phyloP scores from a whole-genome alignment of 2,797 vertebrate genomes.

The Naso thynnoides region DNA sequence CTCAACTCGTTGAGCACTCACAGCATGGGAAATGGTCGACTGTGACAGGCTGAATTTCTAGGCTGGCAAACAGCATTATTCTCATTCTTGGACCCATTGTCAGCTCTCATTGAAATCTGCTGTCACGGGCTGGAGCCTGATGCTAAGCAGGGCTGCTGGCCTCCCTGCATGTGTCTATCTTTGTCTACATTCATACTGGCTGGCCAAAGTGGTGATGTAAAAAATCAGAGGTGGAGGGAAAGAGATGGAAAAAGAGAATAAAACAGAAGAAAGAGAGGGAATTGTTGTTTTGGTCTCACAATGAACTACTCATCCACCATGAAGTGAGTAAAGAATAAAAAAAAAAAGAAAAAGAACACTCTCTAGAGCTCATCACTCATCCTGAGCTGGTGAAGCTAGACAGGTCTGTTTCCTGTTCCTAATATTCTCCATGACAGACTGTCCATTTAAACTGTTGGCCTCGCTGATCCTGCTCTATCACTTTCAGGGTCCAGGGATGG shows the following conservation, averaged over 20 bases:
- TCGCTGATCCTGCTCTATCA: conserved; percentile 75
- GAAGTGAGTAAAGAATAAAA: conserved; percentile 56
- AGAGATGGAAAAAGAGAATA: conserved; percentile 45
- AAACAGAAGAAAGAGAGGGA: conserved; percentile 32
- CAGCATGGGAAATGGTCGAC: conserved; percentile 77
- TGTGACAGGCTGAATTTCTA: conserved; percentile 85
- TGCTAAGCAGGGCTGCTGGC: conserved; percentile 80
- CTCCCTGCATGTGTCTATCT: conserved; percentile 82
- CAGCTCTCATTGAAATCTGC: conserved; percentile 85
- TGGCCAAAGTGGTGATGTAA: conserved; percentile 68
- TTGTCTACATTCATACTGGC: conserved; percentile 74
- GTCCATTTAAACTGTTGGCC: conserved; percentile 79
- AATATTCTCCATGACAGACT: conserved; percentile 85
- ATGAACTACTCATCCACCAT: conserved; percentile 74
- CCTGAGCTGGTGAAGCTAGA: conserved; percentile 71
- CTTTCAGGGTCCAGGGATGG: conserved; percentile 64
- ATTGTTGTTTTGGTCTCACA: conserved; percentile 73
- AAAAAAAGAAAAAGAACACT: conserved; percentile 59
- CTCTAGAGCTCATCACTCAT: conserved; percentile 85
- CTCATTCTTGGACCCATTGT: conserved; percentile 85
- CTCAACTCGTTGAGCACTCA: conserved; percentile 67
- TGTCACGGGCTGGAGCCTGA: conserved; percentile 80
- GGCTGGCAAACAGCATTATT: conserved; percentile 88
- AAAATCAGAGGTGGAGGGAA: conserved; percentile 65
- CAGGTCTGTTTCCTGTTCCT: conserved; percentile 81